Evolutionary conservation across 2,888 invertebrate genomes (phyloP).

Genomic region (Ligdia adustata): DNA sequence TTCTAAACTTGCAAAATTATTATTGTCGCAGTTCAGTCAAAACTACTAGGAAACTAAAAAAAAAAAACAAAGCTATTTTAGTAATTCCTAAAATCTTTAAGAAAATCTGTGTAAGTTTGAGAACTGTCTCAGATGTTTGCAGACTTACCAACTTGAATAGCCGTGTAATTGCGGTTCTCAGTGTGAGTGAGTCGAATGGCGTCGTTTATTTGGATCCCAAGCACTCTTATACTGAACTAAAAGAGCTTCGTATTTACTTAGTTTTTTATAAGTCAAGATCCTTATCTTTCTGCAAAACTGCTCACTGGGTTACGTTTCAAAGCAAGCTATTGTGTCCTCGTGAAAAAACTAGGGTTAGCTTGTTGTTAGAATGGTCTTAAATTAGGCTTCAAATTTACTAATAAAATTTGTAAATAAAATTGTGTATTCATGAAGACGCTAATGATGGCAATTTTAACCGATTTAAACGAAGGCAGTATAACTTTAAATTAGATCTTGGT

Average conservation of each 20-base stretch:
- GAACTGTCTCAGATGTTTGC: neutral
- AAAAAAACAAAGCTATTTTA: no score
- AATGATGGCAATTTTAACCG: slow-evolving; percentile 9
- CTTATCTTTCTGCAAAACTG: slow-evolving; percentile 65
- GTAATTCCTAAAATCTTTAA: no score
- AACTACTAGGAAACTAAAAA: no score
- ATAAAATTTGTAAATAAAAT: slow-evolving; percentile 22
- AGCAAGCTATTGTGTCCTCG: slow-evolving; percentile 33
- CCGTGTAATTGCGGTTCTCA: slow-evolving; percentile 13
- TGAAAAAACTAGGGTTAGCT: slow-evolving; percentile 33
- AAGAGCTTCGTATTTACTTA: slow-evolving; percentile 60
- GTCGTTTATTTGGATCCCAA: slow-evolving; percentile 11
- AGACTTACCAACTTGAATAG: slow-evolving; percentile 8
- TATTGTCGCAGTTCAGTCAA: no score
- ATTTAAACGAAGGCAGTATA: neutral
- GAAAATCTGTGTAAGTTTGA: slow-evolving; percentile 37
- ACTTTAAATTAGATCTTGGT: slow-evolving; percentile 4
- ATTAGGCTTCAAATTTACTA: slow-evolving; percentile 15
- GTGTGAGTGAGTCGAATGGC: slow-evolving; percentile 16
- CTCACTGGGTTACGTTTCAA: slow-evolving; percentile 31
- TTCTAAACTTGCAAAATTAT: no score
- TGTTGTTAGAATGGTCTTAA: slow-evolving; percentile 25
- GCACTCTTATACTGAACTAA: slow-evolving; percentile 9
- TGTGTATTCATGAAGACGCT: no score
- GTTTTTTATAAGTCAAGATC: slow-evolving; percentile 64